A percentile compares a stretch with the other conserved stretches of the same genome.
phyloP scores from a whole-genome alignment of 2,113 vertebrate species.

The Antechinus stuartii region DNA sequence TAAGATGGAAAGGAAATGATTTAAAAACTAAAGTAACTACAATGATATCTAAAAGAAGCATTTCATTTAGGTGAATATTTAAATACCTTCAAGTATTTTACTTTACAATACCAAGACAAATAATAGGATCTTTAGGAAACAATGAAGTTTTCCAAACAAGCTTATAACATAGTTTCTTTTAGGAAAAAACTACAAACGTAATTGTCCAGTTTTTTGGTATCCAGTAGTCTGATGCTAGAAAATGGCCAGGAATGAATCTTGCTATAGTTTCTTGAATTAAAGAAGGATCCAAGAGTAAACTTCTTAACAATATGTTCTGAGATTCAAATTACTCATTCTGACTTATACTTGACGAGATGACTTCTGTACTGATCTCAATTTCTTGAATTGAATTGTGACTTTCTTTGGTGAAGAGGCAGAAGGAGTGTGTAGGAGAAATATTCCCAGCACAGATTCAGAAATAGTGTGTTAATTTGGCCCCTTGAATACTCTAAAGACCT shows the following conservation, averaged over 20 bases:
- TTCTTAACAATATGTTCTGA: not conserved
- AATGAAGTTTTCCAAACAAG: constrained; percentile 62
- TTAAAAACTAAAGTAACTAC: constrained; percentile 13
- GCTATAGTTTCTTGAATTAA: constrained; percentile 32
- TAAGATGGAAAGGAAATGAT: constrained; percentile 3
- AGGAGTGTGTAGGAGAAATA: not conserved
- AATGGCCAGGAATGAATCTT: not conserved
- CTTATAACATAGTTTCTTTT: constrained; percentile 56
- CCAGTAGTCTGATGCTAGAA: constrained; percentile 7
- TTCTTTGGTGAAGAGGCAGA: not conserved
- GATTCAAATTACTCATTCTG: not conserved
- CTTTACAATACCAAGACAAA: constrained; percentile 55
- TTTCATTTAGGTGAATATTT: constrained; percentile 55
- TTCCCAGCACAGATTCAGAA: not conserved
- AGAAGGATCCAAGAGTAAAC: not conserved
- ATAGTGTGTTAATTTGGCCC: not conserved
- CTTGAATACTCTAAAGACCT: not conserved
- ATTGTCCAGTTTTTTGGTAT: constrained; percentile 18
- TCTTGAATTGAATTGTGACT: too few relatives aligned
- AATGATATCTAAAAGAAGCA: constrained; percentile 49
- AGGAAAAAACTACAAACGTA: too few relatives aligned
- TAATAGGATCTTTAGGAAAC: constrained; percentile 63
- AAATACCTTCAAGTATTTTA: constrained; percentile 6
- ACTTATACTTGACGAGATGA: not conserved
- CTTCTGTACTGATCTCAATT: not conserved